Conservation (phyloP, 1,140 invertebrate species). For the Trinorchestia longiramus region DNA sequence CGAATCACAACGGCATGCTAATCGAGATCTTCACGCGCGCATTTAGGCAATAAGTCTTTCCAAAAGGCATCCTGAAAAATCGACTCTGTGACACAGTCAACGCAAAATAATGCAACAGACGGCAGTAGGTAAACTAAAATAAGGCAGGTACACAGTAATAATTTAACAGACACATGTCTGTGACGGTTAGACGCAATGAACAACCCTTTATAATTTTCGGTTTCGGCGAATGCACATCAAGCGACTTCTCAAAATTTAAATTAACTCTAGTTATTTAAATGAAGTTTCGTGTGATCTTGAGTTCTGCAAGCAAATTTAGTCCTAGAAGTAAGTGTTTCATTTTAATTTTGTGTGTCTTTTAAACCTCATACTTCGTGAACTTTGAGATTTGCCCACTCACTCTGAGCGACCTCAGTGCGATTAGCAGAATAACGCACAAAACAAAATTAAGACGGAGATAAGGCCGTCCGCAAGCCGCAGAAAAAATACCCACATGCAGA, state of each 20-base stretch:
- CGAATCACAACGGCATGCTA: too few species aligned
- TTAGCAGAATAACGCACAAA: neutral
- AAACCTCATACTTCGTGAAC: neutral
- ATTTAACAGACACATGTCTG: too few species aligned
- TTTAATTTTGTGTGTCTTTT: neutral
- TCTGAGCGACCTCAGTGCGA: neutral
- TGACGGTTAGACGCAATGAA: too few species aligned
- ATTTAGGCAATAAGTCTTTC: too few species aligned
- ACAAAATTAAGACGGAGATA: neutral
- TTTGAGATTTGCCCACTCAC: neutral
- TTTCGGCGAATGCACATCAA: neutral
- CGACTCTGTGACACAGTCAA: too few species aligned
- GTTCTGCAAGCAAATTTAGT: neutral
- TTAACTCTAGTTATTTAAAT: neutral
- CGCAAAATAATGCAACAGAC: too few species aligned
- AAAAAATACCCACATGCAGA: slow-evolving; percentile 26
- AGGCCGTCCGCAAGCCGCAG: slow-evolving; percentile 21
- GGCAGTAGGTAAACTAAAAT: too few species aligned
- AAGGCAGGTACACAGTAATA: too few species aligned
- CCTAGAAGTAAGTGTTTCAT: neutral
- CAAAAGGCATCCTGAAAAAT: too few species aligned
- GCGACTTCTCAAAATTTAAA: neutral
- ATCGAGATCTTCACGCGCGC: too few species aligned
- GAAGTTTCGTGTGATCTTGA: neutral
- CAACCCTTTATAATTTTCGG: neutral